These are phyloP conservation scores for Heteromormyrus szaboi DNA, from an alignment of 2,797 vertebrate genomes.

Conservation along the genomic window DNA sequence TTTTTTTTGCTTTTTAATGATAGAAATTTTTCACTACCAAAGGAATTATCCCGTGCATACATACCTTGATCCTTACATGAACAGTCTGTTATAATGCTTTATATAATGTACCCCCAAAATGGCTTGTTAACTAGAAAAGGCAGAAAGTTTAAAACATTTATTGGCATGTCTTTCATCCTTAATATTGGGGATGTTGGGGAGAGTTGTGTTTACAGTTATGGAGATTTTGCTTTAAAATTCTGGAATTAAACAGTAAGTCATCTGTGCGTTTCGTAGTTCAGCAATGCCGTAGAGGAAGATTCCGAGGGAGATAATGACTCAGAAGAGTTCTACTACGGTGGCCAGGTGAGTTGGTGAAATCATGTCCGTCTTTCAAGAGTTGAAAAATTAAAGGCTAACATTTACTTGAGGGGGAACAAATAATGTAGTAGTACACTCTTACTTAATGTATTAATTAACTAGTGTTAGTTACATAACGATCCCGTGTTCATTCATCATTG, in stretches of 20 bases:
- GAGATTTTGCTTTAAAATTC: not conserved
- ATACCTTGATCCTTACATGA: not conserved
- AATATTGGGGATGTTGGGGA: not conserved
- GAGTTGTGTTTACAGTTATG: not conserved
- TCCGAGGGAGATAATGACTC: conserved; percentile 86
- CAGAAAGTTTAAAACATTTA: not conserved
- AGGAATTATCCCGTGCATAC: not conserved
- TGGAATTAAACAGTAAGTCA: not conserved
- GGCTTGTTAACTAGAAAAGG: not conserved
- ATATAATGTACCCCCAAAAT: not conserved
- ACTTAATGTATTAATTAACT: not conserved
- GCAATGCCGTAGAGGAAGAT: conserved; percentile 78
- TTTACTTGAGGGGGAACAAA: not conserved
- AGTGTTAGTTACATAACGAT: not conserved
- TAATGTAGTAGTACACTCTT: not conserved
- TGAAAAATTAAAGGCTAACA: not conserved
- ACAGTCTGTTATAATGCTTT: not conserved
- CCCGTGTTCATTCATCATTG: not conserved
- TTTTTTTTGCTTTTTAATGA: not conserved
- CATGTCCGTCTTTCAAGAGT: not conserved
- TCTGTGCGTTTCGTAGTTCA: conserved; percentile 35
- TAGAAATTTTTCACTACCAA: not conserved
- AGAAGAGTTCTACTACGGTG: conserved; percentile 84
- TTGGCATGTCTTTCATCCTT: not conserved
- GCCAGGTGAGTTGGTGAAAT: conserved; percentile 63